These are phyloP conservation scores for Hyphantria cunea DNA, from an alignment of 1,140 invertebrate species.

Conservation along the genomic window DNA sequence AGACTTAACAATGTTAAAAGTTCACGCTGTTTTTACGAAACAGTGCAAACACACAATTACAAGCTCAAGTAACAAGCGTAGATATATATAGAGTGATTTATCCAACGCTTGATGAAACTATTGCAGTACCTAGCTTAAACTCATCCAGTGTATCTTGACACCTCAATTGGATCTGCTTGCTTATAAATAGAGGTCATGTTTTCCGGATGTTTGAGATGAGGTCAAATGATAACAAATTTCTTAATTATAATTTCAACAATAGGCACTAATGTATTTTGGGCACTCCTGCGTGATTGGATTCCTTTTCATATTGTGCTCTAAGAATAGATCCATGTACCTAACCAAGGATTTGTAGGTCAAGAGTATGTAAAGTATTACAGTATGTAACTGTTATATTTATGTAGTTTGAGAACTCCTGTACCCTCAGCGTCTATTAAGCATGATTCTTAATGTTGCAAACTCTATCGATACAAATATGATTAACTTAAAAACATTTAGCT, in stretches of 20 bases:
- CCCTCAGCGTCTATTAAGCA: too few relatives aligned
- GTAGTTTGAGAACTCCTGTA: neutral
- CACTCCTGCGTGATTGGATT: conserved; percentile 13
- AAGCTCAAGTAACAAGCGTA: conserved; percentile 3
- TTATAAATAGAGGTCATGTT: neutral
- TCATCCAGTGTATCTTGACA: conserved; percentile 1
- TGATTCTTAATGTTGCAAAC: neutral
- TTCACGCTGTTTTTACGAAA: too few relatives aligned
- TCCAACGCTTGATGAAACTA: conserved; percentile 20
- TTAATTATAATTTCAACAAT: conserved; percentile 69
- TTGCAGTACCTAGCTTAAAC: conserved; percentile 18
- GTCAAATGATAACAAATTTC: conserved; percentile 59
- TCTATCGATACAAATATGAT: neutral
- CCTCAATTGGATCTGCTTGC: neutral
- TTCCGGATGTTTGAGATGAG: conserved; percentile 49
- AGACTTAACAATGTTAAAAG: too few relatives aligned
- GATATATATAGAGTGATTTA: conserved; percentile 11
- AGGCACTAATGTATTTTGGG: conserved; percentile 41
- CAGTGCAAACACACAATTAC: too few relatives aligned
- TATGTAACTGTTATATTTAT: neutral
- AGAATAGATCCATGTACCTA: conserved; percentile 2
- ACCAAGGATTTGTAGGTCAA: conserved; percentile 7
- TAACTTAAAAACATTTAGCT: too few relatives aligned
- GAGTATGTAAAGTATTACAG: neutral
- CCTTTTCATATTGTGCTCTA: conserved; percentile 26